Conservation (phyloP, 2,888 invertebrate genomes). For the Drosophila rellima region DNA sequence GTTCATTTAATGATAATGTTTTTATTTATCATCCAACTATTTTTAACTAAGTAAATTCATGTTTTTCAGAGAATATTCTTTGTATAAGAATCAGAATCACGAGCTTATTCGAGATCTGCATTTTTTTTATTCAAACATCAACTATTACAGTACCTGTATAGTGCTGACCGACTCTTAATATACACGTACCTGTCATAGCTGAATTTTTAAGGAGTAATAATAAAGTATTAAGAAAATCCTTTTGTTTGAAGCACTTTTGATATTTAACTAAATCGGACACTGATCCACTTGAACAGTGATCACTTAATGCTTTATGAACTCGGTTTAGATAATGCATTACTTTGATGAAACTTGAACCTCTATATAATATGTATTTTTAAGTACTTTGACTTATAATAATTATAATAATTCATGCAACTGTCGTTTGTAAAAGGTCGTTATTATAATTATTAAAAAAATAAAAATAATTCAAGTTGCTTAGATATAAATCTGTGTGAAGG, state of each 20-base stretch:
- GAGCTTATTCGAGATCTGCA: not conserved
- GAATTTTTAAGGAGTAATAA: too few species aligned
- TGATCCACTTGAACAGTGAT: not conserved
- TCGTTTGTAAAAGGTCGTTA: not conserved
- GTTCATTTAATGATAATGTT: not conserved
- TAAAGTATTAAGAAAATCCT: not conserved
- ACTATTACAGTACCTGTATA: not conserved
- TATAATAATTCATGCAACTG: not conserved
- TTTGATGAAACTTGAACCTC: not conserved
- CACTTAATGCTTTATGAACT: not conserved
- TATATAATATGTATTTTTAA: not conserved
- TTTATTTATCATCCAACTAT: not conserved
- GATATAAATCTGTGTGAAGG: conserved; percentile 7
- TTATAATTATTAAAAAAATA: conserved; percentile 2
- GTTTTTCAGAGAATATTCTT: not conserved
- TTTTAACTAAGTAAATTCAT: not conserved
- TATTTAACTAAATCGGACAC: not conserved
- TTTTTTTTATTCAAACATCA: not conserved
- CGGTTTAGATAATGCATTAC: not conserved
- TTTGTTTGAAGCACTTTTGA: not conserved
- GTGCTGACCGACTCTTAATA: not conserved
- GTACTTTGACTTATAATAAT: not conserved
- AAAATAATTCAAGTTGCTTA: not conserved
- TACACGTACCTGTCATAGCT: conserved; percentile 3
- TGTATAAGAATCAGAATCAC: not conserved